Conservation (phyloP, 2,888 invertebrate genomes). For the Malacosoma neustria region DNA sequence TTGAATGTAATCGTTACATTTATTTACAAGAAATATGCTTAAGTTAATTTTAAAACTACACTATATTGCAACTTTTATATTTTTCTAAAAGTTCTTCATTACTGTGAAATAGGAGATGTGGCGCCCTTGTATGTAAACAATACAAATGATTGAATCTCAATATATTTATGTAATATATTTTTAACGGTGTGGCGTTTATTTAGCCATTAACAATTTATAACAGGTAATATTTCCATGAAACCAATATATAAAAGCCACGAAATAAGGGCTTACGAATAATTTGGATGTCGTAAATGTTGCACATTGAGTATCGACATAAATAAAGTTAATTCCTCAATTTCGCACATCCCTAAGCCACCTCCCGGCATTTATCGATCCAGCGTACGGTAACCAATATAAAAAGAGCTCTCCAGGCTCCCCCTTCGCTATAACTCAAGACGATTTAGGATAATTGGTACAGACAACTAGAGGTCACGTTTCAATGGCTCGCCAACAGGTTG, state of each 20-base stretch:
- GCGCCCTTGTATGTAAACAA: no score
- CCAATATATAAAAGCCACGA: neutral
- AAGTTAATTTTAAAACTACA: no score
- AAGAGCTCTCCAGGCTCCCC: constrained; percentile 18
- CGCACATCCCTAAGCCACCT: constrained; percentile 9
- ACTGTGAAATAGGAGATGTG: no score
- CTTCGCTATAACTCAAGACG: constrained; percentile 5
- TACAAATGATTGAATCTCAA: no score
- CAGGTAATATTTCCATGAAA: no score
- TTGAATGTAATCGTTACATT: no score
- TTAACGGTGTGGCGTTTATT: no score
- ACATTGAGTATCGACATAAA: constrained; percentile 5
- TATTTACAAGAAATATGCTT: no score
- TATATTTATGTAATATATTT: no score
- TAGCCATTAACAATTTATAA: no score
- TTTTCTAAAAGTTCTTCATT: no score
- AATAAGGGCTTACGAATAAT: neutral
- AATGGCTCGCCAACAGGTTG: constrained; percentile 10
- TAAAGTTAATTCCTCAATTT: constrained; percentile 8
- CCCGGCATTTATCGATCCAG: constrained; percentile 33
- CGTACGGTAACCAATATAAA: constrained; percentile 19
- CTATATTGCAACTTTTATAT: no score
- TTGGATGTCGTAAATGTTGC: neutral
- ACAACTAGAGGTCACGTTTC: constrained; percentile 13
- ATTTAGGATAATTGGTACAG: constrained; percentile 11